Conservation (phyloP, 2,797 vertebrate genomes). For the Macroramphosus scolopax region DNA sequence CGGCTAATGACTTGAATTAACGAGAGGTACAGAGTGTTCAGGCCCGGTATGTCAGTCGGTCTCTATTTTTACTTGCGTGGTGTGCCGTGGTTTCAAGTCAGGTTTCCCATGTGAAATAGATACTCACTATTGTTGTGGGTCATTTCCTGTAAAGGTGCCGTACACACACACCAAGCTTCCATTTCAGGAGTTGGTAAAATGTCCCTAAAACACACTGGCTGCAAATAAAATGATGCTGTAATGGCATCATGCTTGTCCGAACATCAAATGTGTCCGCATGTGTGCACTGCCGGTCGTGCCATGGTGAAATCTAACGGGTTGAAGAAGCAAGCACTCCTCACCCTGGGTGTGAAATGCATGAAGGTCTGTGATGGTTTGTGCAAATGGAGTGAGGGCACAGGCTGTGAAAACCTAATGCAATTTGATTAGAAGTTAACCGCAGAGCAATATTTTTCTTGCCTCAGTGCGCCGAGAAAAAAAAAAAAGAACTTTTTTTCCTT, state of each 20-base stretch:
- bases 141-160: neutral
- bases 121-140: too few species aligned
- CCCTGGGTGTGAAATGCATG: slow-evolving; percentile 68
- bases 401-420: slow-evolving; percentile 74
- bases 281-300: slow-evolving; percentile 17
- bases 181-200: too few species aligned
- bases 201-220: slow-evolving; percentile 56
- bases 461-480: slow-evolving; percentile 43
- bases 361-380: slow-evolving; percentile 68
- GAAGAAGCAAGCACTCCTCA: slow-evolving; percentile 61
- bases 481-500: slow-evolving; percentile 37
- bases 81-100: neutral
- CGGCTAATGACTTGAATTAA: slow-evolving; percentile 44
- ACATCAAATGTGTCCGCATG: slow-evolving; percentile 33
- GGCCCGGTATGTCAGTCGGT: too few species aligned
- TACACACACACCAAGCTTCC: too few species aligned
- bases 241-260: slow-evolving; percentile 64
- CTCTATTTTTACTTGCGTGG: slow-evolving; percentile 1
- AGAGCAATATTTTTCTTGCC: slow-evolving; percentile 71
- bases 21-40: slow-evolving; percentile 8
- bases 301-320: too few species aligned
- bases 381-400: slow-evolving; percentile 69
- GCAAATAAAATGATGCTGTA: slow-evolving; percentile 59
- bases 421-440: slow-evolving; percentile 75
- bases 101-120: neutral